Percentiles rank a stretch among this genome's conserved stretches.
These are phyloP conservation scores for Zaprionus gabonicus DNA, from an alignment of 1,140 invertebrate species.

Conservation along the genomic window DNA sequence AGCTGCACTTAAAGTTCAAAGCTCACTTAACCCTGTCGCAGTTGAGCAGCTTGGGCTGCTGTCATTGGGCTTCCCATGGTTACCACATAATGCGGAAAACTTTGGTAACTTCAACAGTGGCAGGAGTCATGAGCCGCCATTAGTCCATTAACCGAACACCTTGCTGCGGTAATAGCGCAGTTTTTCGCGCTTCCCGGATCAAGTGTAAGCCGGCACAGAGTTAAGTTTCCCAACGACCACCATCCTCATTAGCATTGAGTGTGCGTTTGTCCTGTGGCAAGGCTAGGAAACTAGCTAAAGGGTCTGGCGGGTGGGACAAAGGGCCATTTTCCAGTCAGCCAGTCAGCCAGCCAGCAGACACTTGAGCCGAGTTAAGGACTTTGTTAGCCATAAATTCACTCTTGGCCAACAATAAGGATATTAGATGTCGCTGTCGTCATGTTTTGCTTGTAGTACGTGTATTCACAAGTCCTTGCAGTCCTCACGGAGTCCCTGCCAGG, in stretches of 20 bases:
- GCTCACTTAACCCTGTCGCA: not conserved
- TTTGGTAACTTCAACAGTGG: slow-evolving; percentile 6
- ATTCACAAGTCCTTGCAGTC: not conserved
- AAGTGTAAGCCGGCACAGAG: slow-evolving; percentile 10
- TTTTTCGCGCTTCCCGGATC: slow-evolving; percentile 14
- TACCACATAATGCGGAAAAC: slow-evolving; percentile 14
- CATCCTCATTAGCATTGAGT: slow-evolving; percentile 45
- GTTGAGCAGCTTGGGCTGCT: not conserved
- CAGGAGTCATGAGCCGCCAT: slow-evolving; percentile 12
- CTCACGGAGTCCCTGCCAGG: not conserved
- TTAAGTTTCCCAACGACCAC: slow-evolving; percentile 36
- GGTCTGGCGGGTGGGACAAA: slow-evolving; percentile 5
- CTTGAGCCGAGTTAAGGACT: slow-evolving; percentile 71
- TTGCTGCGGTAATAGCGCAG: slow-evolving; percentile 23
- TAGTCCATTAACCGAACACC: slow-evolving; percentile 48
- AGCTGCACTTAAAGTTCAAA: slow-evolving; percentile 1
- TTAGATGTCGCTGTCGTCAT: slow-evolving; percentile 74
- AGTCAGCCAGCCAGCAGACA: slow-evolving; percentile 43
- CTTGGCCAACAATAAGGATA: slow-evolving; percentile 77
- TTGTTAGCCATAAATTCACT: slow-evolving; percentile 76
- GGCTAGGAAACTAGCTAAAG: slow-evolving; percentile 4
- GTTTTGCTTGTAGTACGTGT: slow-evolving; percentile 41
- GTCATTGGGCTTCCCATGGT: slow-evolving; percentile 5
- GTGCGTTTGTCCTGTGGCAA: slow-evolving; percentile 22
- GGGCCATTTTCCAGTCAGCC: slow-evolving; percentile 57